These are phyloP conservation scores for Gibbula magus DNA, from an alignment of 2,888 invertebrate species.

Conservation along the genomic window DNA sequence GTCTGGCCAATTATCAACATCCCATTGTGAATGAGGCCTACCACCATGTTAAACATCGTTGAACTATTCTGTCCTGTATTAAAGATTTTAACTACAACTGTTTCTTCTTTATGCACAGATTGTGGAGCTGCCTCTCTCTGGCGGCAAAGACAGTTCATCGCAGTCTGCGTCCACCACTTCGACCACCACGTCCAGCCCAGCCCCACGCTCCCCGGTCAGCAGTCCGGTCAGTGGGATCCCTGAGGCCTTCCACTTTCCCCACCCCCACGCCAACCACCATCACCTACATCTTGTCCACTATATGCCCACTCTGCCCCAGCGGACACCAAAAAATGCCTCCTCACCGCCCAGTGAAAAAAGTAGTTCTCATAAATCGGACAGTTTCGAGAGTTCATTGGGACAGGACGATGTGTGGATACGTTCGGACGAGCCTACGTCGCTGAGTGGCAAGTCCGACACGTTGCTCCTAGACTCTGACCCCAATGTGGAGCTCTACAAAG, in stretches of 20 bases:
- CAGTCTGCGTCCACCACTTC: constrained; percentile 74
- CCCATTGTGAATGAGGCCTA: too few relatives aligned
- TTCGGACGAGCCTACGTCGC: constrained; percentile 59
- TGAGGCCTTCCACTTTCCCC: constrained; percentile 63
- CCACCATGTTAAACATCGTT: too few relatives aligned
- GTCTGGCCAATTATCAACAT: too few relatives aligned
- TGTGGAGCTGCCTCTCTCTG: constrained; percentile 86
- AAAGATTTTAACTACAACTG: background rate
- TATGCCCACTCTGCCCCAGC: constrained; percentile 74
- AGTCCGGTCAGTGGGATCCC: constrained; percentile 49
- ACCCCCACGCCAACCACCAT: constrained; percentile 70
- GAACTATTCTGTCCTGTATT: too few relatives aligned
- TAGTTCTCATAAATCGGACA: constrained; percentile 52
- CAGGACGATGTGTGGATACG: constrained; percentile 69
- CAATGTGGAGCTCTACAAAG: constrained; percentile 56
- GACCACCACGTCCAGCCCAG: constrained; percentile 71
- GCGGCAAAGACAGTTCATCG: constrained; percentile 79
- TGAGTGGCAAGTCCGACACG: constrained; percentile 64
- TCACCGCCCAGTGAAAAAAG: constrained; percentile 65
- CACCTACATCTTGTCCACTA: constrained; percentile 81
- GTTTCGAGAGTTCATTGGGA: constrained; percentile 54
- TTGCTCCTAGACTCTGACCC: constrained; percentile 57
- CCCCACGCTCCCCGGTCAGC: constrained; percentile 63
- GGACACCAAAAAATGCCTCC: constrained; percentile 44
- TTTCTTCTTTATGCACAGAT: constrained; percentile 80